Percentiles rank a stretch among this genome's conserved stretches.
phyloP scores from a whole-genome alignment of 2,888 invertebrate genomes.

The Steinernema carpocapsae region DNA sequence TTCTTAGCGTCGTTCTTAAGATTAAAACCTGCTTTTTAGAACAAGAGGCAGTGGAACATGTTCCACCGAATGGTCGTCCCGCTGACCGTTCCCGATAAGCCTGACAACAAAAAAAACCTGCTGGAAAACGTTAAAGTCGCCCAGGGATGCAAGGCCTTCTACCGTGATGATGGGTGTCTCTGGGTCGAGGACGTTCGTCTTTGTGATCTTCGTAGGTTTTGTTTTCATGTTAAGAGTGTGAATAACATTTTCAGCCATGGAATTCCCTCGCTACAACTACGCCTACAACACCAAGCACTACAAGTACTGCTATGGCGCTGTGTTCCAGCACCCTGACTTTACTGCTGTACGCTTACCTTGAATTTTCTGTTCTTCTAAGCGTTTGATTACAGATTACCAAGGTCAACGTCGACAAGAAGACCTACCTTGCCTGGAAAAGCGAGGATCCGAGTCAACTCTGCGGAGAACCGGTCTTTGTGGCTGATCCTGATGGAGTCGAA shows the following conservation, averaged over 20 bases:
- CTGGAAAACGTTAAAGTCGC: slow-evolving; percentile 29
- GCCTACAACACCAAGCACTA: slow-evolving; percentile 78
- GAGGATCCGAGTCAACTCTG: slow-evolving; percentile 67
- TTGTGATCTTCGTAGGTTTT: not conserved
- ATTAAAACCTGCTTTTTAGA: slow-evolving; percentile 36
- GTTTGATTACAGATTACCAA: slow-evolving; percentile 70
- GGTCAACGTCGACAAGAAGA: slow-evolving; percentile 69
- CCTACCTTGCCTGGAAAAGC: slow-evolving; percentile 66
- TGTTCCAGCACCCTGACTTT: slow-evolving; percentile 39
- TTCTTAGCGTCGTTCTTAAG: not conserved
- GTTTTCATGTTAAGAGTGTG: no score
- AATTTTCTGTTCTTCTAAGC: not conserved
- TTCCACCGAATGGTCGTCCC: slow-evolving; percentile 79
- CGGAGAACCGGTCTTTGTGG: slow-evolving; percentile 72
- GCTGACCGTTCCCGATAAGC: slow-evolving; percentile 69
- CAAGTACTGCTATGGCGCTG: slow-evolving; percentile 81
- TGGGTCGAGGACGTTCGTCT: slow-evolving; percentile 5
- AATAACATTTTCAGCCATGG: slow-evolving; percentile 72
- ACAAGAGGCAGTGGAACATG: slow-evolving; percentile 43
- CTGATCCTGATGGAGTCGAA: slow-evolving; percentile 69
- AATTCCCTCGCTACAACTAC: slow-evolving; percentile 86
- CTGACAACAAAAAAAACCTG: slow-evolving; percentile 52
- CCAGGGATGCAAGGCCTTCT: slow-evolving; percentile 1
- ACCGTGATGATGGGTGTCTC: not conserved
- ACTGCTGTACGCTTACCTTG: not conserved